These are phyloP conservation scores for Nannoperca obscura DNA, from an alignment of 2,797 vertebrate genomes.

Conservation along the genomic window DNA sequence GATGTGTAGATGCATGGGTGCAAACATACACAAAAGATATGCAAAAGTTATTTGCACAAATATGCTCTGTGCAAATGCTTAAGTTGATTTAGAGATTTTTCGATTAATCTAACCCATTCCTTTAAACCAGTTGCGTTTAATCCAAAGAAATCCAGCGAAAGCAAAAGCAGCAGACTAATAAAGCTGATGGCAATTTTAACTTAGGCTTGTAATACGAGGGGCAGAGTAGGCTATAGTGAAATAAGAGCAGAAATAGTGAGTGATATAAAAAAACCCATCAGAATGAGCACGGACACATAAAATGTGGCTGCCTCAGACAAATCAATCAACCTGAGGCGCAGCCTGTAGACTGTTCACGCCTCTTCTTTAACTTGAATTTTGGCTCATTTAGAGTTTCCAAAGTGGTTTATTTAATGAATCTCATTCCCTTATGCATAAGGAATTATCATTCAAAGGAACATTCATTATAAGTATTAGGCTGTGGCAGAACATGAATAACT, in stretches of 20 bases:
- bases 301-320: not conserved
- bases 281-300: not conserved
- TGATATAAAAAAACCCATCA: too few species aligned
- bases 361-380: slow-evolving; percentile 1
- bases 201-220: not conserved
- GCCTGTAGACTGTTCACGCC: not conserved
- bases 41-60: not conserved
- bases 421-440: not conserved
- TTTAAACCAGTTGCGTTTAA: not conserved
- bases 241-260: not conserved
- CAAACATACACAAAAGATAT: not conserved
- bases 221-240: not conserved
- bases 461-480: not conserved
- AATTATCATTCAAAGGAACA: not conserved
- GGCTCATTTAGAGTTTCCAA: slow-evolving; percentile 8
- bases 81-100: not conserved
- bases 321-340: slow-evolving; percentile 3
- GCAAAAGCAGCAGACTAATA: not conserved
- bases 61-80: not conserved
- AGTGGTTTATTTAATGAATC: slow-evolving; percentile 10
- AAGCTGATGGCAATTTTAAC: not conserved
- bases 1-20: not conserved
- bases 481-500: not conserved
- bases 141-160: not conserved
- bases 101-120: not conserved